Percentiles rank a stretch among this genome's conserved stretches.
Evolutionary conservation across 2,888 invertebrate species (phyloP).

Genomic region (Plebejus argus): DNA sequence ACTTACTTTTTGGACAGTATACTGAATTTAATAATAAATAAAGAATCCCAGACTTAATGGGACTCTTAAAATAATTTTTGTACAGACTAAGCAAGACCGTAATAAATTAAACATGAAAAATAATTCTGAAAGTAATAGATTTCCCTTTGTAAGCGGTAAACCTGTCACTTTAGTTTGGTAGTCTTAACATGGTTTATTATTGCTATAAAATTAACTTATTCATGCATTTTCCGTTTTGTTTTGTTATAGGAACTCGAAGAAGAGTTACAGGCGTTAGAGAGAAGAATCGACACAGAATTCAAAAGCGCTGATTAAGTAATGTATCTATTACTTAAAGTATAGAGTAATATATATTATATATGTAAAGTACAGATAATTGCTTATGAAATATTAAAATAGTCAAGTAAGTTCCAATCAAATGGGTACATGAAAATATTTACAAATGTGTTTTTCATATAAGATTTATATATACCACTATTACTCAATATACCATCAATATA

Average conservation of each 20-base stretch:
- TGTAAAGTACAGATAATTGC: conserved; percentile 31
- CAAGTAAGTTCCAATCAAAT: conserved; percentile 24
- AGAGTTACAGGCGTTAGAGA: conserved; percentile 63
- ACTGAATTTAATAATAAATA: too few species aligned
- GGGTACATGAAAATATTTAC: conserved; percentile 22
- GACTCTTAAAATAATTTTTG: too few species aligned
- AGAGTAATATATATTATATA: conserved; percentile 37
- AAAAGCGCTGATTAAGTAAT: conserved; percentile 57
- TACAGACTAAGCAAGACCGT: too few species aligned
- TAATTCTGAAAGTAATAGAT: background rate
- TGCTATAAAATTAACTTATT: background rate
- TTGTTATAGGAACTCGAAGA: conserved; percentile 63
- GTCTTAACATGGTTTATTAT: background rate
- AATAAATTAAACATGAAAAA: background rate
- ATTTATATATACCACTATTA: conserved; percentile 29
- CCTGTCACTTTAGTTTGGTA: background rate
- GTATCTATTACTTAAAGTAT: conserved; percentile 32
- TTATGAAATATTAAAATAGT: conserved; percentile 24
- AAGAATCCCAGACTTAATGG: too few species aligned
- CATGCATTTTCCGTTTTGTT: background rate
- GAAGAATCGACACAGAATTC: conserved; percentile 68
- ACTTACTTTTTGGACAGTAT: too few species aligned
- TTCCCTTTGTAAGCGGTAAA: background rate
- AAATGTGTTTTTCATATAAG: conserved; percentile 20
- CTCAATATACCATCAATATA: background rate